Evolutionary conservation across 2,888 invertebrate species (phyloP).

Genomic region (Amphipoea oculea): DNA sequence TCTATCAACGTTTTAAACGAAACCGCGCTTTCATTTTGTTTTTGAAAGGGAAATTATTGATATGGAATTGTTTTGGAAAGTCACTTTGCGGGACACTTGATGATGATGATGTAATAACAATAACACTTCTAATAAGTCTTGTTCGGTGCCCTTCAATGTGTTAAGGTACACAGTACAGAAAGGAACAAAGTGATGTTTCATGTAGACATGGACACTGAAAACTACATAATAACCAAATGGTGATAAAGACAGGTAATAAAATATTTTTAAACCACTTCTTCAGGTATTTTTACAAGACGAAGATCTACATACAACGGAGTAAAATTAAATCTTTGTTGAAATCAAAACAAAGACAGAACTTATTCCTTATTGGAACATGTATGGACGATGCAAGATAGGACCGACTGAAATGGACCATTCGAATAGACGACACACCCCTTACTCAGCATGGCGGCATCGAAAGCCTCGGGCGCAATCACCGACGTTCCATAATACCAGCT

Average conservation of each 20-base stretch:
- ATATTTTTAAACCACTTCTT: not conserved
- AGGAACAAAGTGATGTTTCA: not conserved
- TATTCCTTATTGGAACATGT: constrained; percentile 46
- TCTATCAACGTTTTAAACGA: constrained; percentile 68
- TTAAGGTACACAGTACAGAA: not conserved
- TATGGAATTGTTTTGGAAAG: constrained; percentile 22
- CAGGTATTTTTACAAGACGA: not conserved
- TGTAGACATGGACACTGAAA: not conserved
- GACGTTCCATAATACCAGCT: constrained; percentile 61
- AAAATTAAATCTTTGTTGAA: constrained; percentile 30
- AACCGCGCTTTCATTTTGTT: constrained; percentile 60
- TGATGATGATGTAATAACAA: too few relatives aligned
- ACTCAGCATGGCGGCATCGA: constrained; percentile 59
- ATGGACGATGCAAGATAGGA: constrained; percentile 54
- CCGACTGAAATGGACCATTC: constrained; percentile 63
- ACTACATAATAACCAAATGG: not conserved
- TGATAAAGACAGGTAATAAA: not conserved
- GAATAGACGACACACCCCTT: constrained; percentile 66
- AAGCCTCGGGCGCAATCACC: constrained; percentile 71
- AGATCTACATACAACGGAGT: constrained; percentile 1
- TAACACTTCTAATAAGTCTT: too few relatives aligned
- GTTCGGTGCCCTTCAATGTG: too few relatives aligned
- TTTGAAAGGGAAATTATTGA: constrained; percentile 35
- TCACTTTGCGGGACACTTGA: too few relatives aligned
- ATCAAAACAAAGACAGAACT: constrained; percentile 45